Percentiles rank a stretch among this genome's conserved stretches.
Evolutionary conservation across 1,140 invertebrate genomes (phyloP).

Genomic region (Hylaeus anthracinus): DNA sequence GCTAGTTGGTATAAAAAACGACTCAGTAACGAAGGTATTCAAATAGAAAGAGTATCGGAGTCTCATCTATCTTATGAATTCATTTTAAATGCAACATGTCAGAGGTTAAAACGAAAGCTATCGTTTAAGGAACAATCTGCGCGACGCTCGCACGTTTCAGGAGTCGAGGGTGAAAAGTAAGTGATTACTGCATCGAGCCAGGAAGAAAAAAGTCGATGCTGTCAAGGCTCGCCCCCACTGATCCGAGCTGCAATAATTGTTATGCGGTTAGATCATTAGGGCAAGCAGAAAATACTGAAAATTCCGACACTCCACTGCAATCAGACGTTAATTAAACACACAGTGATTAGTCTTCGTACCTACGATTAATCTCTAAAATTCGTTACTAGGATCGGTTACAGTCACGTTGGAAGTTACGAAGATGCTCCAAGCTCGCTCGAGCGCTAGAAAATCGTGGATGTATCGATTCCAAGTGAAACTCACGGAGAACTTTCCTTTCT

Average conservation of each 20-base stretch:
- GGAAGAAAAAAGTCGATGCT: conserved; percentile 48
- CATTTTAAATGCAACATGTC: too few relatives aligned
- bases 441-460: not conserved
- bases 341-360: not conserved
- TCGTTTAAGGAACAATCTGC: conserved; percentile 17
- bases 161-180: conserved; percentile 2
- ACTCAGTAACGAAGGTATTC: too few relatives aligned
- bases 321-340: conserved; percentile 33
- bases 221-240: conserved; percentile 52
- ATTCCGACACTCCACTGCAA: conserved; percentile 16
- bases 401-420: conserved; percentile 31
- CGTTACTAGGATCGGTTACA: not conserved
- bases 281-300: conserved; percentile 10
- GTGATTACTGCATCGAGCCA: conserved; percentile 17
- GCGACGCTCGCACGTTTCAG: conserved; percentile 20
- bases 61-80: too few relatives aligned
- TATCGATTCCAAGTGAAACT: not conserved
- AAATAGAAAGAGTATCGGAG: too few relatives aligned
- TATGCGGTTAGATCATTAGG: conserved; percentile 36
- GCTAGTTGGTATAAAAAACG: too few relatives aligned
- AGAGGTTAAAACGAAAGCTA: too few relatives aligned
- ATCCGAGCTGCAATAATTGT: conserved; percentile 46
- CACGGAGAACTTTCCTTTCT: conserved; percentile 26
- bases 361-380: too few relatives aligned
- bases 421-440: not conserved